phyloP scores from a whole-genome alignment of 1,140 invertebrate genomes.

The Drosophila orosa region DNA sequence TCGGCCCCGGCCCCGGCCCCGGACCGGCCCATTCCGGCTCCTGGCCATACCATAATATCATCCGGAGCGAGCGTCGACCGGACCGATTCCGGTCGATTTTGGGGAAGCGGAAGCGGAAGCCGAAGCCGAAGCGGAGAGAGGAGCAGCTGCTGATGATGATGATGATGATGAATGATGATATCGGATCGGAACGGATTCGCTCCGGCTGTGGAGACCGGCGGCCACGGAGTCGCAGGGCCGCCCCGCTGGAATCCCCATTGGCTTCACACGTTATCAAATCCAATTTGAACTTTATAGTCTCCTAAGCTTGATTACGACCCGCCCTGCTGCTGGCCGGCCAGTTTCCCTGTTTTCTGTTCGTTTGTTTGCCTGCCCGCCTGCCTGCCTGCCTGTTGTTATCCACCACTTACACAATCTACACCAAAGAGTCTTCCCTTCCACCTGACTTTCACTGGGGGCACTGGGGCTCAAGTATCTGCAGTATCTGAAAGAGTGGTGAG shows the following conservation, averaged over 20 bases:
- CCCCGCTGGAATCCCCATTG: conserved; percentile 39
- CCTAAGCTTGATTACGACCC: conserved; percentile 40
- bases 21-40: conserved; percentile 30
- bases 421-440: conserved; percentile 13
- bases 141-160: conserved; percentile 1
- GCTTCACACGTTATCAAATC: conserved; percentile 41
- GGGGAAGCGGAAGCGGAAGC: conserved; percentile 26
- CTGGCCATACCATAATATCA: conserved; percentile 26
- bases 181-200: conserved; percentile 25
- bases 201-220: conserved; percentile 28
- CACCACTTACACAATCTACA: conserved; percentile 28
- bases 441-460: conserved; percentile 22
- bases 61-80: conserved; percentile 33
- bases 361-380: no score
- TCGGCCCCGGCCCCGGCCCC: conserved; percentile 18
- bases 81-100: conserved; percentile 28
- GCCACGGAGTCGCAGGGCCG: conserved; percentile 15
- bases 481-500: not conserved
- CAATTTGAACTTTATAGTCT: conserved; percentile 37
- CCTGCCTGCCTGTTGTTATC: conserved; percentile 30
- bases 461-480: not conserved
- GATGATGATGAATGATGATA: conserved; percentile 7
- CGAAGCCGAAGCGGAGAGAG: conserved; percentile 8
- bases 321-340: conserved; percentile 25
- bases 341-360: conserved; percentile 30